phyloP scores from a whole-genome alignment of 2,888 invertebrate genomes.

The Xanthorhoe spadicearia region DNA sequence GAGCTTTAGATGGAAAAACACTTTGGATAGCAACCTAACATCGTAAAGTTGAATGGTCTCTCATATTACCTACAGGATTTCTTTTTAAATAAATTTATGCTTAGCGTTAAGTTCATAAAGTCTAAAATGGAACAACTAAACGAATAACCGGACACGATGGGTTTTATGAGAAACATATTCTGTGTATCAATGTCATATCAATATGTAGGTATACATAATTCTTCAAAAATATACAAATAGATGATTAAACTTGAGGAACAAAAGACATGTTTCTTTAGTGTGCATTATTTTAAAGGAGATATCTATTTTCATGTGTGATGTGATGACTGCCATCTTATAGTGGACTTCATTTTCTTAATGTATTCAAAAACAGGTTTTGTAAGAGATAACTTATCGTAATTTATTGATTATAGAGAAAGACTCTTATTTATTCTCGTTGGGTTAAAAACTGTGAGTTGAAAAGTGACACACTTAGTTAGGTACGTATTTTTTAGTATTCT shows the following conservation, averaged over 20 bases:
- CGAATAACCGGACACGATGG: constrained; percentile 25
- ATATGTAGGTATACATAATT: constrained; percentile 16
- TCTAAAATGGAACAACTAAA: constrained; percentile 25
- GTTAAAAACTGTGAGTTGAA: constrained; percentile 18
- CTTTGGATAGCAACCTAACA: constrained; percentile 31
- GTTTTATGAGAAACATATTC: constrained; percentile 35
- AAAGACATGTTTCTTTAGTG: constrained; percentile 13
- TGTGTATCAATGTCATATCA: constrained; percentile 21
- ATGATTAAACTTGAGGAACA: constrained; percentile 11
- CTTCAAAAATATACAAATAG: constrained; percentile 29
- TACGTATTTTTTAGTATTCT: background rate
- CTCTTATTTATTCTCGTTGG: constrained; percentile 42
- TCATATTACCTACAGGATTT: constrained; percentile 26
- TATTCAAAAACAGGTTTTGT: constrained; percentile 60
- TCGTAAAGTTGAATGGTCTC: constrained; percentile 38
- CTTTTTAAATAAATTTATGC: constrained; percentile 13
- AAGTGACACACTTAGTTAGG: background rate
- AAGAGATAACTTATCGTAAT: constrained; percentile 63
- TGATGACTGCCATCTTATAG: constrained; percentile 45
- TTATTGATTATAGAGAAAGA: constrained; percentile 60
- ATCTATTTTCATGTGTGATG: constrained; percentile 27
- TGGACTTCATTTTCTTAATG: constrained; percentile 54
- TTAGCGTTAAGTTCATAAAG: constrained; percentile 23
- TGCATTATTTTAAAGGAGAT: constrained; percentile 10
- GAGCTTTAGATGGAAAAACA: constrained; percentile 36